Conservation (phyloP, 2,113 vertebrate species). For the Syrrhaptes paradoxus region DNA sequence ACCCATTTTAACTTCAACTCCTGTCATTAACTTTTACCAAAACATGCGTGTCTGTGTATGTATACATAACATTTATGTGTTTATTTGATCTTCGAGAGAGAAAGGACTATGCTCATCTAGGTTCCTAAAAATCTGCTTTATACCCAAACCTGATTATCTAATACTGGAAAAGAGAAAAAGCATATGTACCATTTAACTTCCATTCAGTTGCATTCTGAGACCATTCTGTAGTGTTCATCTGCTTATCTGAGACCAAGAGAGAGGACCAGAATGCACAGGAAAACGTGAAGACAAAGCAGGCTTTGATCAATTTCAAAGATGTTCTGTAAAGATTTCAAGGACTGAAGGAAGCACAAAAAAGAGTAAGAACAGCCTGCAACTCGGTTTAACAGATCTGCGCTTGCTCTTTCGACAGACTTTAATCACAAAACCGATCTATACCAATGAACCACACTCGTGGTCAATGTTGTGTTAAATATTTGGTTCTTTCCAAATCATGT, state of each 20-base stretch:
- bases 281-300: background rate
- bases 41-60: background rate
- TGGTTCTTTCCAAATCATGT: background rate
- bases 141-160: background rate
- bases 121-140: background rate
- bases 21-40: background rate
- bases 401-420: background rate
- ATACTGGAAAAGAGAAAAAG: background rate
- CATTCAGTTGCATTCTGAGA: background rate
- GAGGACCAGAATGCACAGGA: background rate
- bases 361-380: background rate
- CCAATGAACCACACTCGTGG: background rate
- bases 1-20: background rate
- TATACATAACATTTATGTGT: background rate
- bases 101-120: background rate
- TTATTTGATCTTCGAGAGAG: background rate
- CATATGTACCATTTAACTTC: background rate
- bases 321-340: conserved; percentile 6
- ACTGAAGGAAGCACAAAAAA: background rate
- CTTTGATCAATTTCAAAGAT: conserved; percentile 24
- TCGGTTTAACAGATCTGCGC: background rate
- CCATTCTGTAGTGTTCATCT: background rate
- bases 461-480: background rate
- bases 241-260: background rate
- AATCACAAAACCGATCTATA: background rate